Evolutionary conservation across 1,140 invertebrate genomes (phyloP), one percentile per base, ranked within the genome.

Genomic region (fruit fly (Drosophila melanogaster)): DNA sequence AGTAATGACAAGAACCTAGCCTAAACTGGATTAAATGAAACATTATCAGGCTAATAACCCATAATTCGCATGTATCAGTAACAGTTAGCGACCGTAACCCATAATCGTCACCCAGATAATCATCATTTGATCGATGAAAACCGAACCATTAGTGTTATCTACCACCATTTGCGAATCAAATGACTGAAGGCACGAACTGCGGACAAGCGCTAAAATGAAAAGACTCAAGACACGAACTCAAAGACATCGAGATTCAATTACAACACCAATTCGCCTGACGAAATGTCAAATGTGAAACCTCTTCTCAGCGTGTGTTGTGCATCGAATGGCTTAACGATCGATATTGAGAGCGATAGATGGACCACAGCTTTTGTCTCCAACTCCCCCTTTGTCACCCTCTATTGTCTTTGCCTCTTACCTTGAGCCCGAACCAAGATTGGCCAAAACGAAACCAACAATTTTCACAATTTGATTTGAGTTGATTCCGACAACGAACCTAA

Each of bases 251-350:
- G 47, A 35, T 71, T 41, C 65, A 57, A 71, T 71, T 71, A 70
- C 67, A 71, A 65, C 64, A 66, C 35, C 41, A 33, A 35, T 38
- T 30, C 50, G 51, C 64, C 26, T 71, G 71, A 64, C 24, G 40
- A 76, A 76, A 76, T 76, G 72, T 75, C 72, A 76, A 76, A 76
- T 75, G 72, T 76, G 71, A 66, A 76, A 76, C 60, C 60, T 14
- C 47, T 60, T 53, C 38, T 17, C 33, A 12, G 11, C 53, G 44
- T 43, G 51, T 19, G 26, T 41, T 37, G 22, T 47, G 24, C 17
- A 43, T 75, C 44, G 59, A 75, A 66, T 75, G 41, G 61, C 40
- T 75, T 40, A 56, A 70, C 66, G 66, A 70, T 40, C 64, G 64
- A 56, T 49, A 49, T 56, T 33, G 62, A 35, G 64, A 70, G 41